phyloP scores from a whole-genome alignment of 1,140 invertebrate genomes.

The Orussus abietinus region DNA sequence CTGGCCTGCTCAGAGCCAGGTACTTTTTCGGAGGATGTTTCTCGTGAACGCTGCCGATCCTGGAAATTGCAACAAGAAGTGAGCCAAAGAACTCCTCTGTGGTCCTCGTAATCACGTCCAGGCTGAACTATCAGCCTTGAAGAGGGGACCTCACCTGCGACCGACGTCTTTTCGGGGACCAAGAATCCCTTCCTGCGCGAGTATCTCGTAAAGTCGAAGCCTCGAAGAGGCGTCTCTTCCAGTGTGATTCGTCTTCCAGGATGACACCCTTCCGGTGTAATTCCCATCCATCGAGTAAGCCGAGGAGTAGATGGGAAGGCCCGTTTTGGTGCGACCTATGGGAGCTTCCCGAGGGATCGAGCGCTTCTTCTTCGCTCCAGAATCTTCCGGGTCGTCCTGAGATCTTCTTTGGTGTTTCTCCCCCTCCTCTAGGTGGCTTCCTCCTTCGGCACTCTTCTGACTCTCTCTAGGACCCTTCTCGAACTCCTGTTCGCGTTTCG shows the following conservation, averaged over 20 bases:
- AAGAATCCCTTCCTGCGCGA: neutral
- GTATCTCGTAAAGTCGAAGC: neutral
- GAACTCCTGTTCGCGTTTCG: slow-evolving; percentile 19
- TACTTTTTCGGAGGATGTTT: slow-evolving; percentile 26
- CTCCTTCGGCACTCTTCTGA: slow-evolving; percentile 16
- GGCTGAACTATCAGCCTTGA: too few species aligned
- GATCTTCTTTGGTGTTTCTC: neutral
- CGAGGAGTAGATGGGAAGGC: slow-evolving; percentile 7
- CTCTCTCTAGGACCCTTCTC: slow-evolving; percentile 21
- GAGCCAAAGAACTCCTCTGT: too few species aligned
- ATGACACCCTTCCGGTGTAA: too few species aligned
- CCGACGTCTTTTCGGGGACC: neutral
- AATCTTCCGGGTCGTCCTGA: too few species aligned
- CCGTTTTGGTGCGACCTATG: slow-evolving; percentile 4
- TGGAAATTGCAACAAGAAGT: too few species aligned
- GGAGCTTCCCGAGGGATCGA: slow-evolving; percentile 9
- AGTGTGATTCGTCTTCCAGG: too few species aligned
- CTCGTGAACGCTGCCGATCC: too few species aligned
- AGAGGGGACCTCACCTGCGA: too few species aligned
- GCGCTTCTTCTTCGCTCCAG: slow-evolving; percentile 7
- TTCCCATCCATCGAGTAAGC: too few species aligned
- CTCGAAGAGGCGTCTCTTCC: too few species aligned
- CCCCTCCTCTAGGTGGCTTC: slow-evolving; percentile 17
- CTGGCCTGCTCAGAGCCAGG: neutral
- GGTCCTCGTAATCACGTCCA: too few species aligned